Evolutionary conservation across 2,888 invertebrate species (phyloP).

Genomic region (Drosophila pegasa): DNA sequence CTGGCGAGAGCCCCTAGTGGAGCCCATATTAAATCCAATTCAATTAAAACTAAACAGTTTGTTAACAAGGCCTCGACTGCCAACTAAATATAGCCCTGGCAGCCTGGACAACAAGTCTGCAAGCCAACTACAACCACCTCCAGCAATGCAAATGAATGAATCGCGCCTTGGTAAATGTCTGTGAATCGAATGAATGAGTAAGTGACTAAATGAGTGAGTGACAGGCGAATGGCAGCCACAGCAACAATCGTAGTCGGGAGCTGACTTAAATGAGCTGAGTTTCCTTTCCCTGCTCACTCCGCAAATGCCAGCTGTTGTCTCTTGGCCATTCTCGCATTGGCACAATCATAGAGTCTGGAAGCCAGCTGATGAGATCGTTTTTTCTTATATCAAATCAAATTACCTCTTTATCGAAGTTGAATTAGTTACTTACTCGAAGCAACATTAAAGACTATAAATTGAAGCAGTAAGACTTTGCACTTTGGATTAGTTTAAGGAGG

Average conservation of each 20-base stretch:
- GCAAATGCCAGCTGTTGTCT: neutral
- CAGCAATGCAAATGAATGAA: constrained; percentile 72
- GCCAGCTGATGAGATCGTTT: too few relatives aligned
- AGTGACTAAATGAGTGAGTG: constrained; percentile 72
- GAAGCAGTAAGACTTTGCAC: too few relatives aligned
- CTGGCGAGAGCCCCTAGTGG: constrained; percentile 6
- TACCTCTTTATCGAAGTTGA: too few relatives aligned
- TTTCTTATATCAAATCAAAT: too few relatives aligned
- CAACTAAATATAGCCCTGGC: constrained; percentile 48
- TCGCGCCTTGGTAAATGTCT: constrained; percentile 74
- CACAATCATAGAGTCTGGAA: too few relatives aligned
- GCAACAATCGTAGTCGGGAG: constrained; percentile 27
- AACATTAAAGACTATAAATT: too few relatives aligned
- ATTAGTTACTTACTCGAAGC: too few relatives aligned
- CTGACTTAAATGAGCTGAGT: constrained; percentile 63
- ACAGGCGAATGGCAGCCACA: constrained; percentile 71
- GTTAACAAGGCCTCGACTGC: constrained; percentile 41
- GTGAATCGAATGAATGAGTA: constrained; percentile 53
- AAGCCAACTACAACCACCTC: constrained; percentile 30
- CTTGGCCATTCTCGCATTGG: too few relatives aligned
- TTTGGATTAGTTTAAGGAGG: too few relatives aligned
- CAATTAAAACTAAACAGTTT: constrained; percentile 61
- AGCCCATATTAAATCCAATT: constrained; percentile 47
- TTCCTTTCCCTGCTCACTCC: neutral
- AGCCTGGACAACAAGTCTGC: constrained; percentile 37